These are phyloP conservation scores for Zaprionus vittiger DNA, from an alignment of 1,140 invertebrate genomes.

Conservation along the genomic window DNA sequence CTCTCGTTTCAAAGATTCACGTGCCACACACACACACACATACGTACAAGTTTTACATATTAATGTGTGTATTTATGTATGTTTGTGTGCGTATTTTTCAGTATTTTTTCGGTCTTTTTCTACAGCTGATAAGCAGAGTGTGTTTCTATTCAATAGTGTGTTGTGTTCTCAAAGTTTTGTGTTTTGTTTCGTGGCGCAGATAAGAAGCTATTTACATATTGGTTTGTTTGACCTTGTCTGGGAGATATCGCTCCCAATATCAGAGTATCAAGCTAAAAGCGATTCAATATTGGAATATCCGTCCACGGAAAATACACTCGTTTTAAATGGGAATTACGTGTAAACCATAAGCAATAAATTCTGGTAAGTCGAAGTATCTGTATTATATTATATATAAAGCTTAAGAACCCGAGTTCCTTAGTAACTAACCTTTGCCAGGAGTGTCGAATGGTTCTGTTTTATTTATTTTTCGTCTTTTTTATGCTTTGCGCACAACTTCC, in stretches of 20 bases:
- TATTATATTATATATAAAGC: not conserved
- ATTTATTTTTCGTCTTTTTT: not conserved
- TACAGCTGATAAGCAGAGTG: conserved; percentile 29
- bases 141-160: conserved; percentile 31
- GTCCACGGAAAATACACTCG: conserved; percentile 15
- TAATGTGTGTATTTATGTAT: not conserved
- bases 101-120: not conserved
- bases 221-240: conserved; percentile 23
- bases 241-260: conserved; percentile 17
- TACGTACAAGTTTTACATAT: not conserved
- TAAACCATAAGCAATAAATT: conserved; percentile 4
- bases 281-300: conserved; percentile 23
- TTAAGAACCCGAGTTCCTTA: not conserved
- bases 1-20: conserved; percentile 18
- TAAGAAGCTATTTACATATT: conserved; percentile 37
- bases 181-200: conserved; percentile 24
- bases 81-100: not conserved
- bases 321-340: conserved; percentile 31
- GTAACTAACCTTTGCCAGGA: not conserved
- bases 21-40: not conserved
- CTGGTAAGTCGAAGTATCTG: conserved; percentile 29
- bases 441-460: not conserved
- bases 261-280: not conserved
- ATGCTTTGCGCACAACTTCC: not conserved
- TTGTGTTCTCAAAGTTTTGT: conserved; percentile 19